Conservation (phyloP, 2,113 vertebrate genomes). For the Polypterus senegalus region DNA sequence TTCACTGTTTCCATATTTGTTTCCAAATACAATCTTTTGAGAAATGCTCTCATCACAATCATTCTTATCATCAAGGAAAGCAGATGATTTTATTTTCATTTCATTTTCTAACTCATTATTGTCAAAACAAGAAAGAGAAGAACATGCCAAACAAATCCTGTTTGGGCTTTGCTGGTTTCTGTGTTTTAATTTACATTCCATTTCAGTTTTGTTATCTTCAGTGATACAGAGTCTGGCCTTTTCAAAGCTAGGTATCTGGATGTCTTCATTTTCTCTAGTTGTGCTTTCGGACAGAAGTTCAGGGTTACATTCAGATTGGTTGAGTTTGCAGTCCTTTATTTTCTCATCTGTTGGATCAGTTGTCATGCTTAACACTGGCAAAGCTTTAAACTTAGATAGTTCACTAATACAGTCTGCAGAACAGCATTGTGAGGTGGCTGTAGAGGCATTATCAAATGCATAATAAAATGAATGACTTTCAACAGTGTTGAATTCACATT, state of each 20-base stretch:
- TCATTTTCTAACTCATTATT: neutral
- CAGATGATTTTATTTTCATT: slow-evolving; percentile 1
- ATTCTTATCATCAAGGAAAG: neutral
- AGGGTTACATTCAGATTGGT: slow-evolving; percentile 25
- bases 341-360: slow-evolving; percentile 23
- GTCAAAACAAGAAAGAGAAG: slow-evolving; percentile 12
- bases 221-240: slow-evolving; percentile 14
- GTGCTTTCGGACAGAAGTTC: slow-evolving; percentile 13
- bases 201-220: slow-evolving; percentile 14
- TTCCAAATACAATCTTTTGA: neutral
- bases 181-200: slow-evolving; percentile 21
- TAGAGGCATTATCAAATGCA: slow-evolving; percentile 21
- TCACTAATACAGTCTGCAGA: slow-evolving; percentile 22
- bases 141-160: slow-evolving; percentile 3
- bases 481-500: slow-evolving; percentile 12
- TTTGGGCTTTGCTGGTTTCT: slow-evolving; percentile 9
- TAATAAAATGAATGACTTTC: slow-evolving; percentile 20
- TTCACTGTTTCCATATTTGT: neutral
- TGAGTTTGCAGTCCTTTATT: slow-evolving; percentile 21
- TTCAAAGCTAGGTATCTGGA: slow-evolving; percentile 24
- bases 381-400: slow-evolving; percentile 21
- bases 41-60: slow-evolving; percentile 11
- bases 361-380: slow-evolving; percentile 18
- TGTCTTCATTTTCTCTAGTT: slow-evolving; percentile 26
- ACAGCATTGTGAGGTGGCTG: slow-evolving; percentile 10